These are phyloP conservation scores for Uloborus diversus DNA, from an alignment of 1,140 invertebrate species.

Conservation along the genomic window DNA sequence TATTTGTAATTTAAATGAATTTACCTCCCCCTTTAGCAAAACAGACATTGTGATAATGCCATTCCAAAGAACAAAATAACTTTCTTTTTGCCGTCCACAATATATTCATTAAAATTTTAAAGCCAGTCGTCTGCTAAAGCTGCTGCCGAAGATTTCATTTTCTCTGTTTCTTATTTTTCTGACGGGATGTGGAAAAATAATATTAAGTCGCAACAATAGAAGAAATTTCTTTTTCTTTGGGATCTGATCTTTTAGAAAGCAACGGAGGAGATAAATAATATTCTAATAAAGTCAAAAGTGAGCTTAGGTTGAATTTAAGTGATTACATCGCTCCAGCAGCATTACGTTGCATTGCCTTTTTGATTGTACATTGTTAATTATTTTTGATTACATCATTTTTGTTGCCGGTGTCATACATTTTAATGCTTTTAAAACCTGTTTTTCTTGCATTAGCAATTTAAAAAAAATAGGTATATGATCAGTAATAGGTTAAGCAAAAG, in stretches of 20 bases:
- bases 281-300: no score
- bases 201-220: slow-evolving; percentile 40
- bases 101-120: slow-evolving; percentile 57
- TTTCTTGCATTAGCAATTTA: no score
- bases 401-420: no score
- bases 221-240: background rate
- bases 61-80: slow-evolving; percentile 27
- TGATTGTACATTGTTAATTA: no score
- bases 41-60: slow-evolving; percentile 32
- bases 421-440: no score
- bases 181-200: slow-evolving; percentile 4
- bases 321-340: no score
- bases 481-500: no score
- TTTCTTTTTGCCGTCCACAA: slow-evolving; percentile 39
- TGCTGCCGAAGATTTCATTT: background rate
- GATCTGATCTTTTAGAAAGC: background rate
- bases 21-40: background rate
- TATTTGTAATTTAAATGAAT: slow-evolving; percentile 56
- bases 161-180: slow-evolving; percentile 1
- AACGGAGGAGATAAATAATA: no score
- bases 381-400: no score
- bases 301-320: no score
- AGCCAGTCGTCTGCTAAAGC: slow-evolving; percentile 21
- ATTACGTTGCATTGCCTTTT: no score
- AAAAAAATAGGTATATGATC: no score